Base-by-base conservation (phyloP, 2,113 vertebrate species). In the Girardinichthys multiradiatus region DNA sequence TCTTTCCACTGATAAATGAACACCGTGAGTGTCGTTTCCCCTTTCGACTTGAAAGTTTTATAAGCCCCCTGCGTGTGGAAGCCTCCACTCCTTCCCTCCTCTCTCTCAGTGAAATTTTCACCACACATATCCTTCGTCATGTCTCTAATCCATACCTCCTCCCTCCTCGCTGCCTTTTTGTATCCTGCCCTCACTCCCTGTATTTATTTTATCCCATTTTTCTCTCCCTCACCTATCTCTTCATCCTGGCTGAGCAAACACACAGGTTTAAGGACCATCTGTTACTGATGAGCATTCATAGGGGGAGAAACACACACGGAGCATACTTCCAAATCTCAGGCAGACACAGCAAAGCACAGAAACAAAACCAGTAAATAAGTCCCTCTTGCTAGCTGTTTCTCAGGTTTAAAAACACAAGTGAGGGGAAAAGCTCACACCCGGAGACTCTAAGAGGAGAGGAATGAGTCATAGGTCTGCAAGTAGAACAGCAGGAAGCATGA, bases 221-320 rank as follows among this genome's bases (percentile, higher is more conserved):
- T 58, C 19, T 51, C 80, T 48, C 71, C 54, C 69, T 58, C 68
- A 51, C 57, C 54, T 76, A 54, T 76, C 84, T 57, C 83, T 79
- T 70, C 79, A 76, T 87, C 82, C 77, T 63, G 68, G 64, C 88
- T 85, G 83, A 86, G 84, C 72, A 91, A 90, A 91, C 91, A 89
- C 78, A 83, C 85, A 88, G 86, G 90, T 91, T 84, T 74, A 82
- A 80, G 33, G 85, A 82, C 91, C 91, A 92, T 91, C 91, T 92
- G 88, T 88, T 89, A 85, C 82, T 28, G 79, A 86, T 79, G 78
- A 89, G 79, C 82, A 57, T 70, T 78, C 79, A 73, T 80, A 87
- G 70, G 87, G 84, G 71, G 48, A 86, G 72, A 80, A 71, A 71
- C 42, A 60, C 31, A 54, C 48, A 75, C 14, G 76, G 42, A 70